Base-by-base conservation (phyloP, 2,113 vertebrate genomes). In the Hemiprocne comata region DNA sequence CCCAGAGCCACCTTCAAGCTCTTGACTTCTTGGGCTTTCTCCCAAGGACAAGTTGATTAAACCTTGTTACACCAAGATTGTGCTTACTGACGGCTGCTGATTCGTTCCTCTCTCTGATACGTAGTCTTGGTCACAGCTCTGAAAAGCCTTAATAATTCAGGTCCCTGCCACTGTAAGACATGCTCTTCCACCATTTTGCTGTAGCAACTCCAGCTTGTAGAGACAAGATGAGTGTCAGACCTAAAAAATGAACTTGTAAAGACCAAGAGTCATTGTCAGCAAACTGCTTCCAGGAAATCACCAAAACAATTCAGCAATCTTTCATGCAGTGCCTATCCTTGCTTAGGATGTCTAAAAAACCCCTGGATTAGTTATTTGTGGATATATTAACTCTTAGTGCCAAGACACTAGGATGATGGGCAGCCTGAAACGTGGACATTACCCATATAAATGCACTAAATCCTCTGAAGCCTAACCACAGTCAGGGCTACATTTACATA, bases 211-310 rank as follows among this genome's bases (percentile, higher is more conserved):
- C 82, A 82, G 50, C 55, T 57, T 46, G 51, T 40, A 69, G n/a
- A 79, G 55, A 92, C 3, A 46, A 67, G 21, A 17, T 8, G 4
- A 58, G 3, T 8, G 5, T 50, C 33, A 80, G 51, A 65, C 11
- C 42, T 73, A 83, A 83, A 87, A 90, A 33, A 0, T n/a, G 26
- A 86, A 50, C 29, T 76, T 4, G 2, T 15, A 16, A 85, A 58
- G 51, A 54, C 24, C 28, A 64, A n/a, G 4, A 23, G 75, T 65
- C 29, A 31, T 40, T 0, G 0, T 29, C 34, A 90, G 31, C 38
- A 88, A 80, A 24, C 29, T 90, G 36, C 26, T 77, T 66, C 53
- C 38, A 70, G 17, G 42, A 20, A 88, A 93, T 48, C 9, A 17
- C 38, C 25, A 84, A 83, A 90, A 65, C 24, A 66, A 62, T 50